phyloP scores from a whole-genome alignment of 2,113 vertebrate species.

The Oryzias javanicus region DNA sequence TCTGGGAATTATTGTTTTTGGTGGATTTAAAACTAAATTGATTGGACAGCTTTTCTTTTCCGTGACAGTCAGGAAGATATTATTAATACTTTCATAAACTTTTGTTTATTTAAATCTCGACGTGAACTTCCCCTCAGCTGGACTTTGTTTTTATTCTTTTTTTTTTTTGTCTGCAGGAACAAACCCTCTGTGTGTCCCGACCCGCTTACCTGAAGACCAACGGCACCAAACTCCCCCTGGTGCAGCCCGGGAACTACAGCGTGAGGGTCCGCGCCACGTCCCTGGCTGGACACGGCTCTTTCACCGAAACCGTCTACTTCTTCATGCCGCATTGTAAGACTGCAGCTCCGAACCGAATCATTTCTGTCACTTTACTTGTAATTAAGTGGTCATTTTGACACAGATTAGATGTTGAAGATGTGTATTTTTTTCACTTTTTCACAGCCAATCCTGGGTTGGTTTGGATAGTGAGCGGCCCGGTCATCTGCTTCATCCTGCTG shows the following conservation, averaged over 20 bases:
- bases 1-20: too few relatives aligned
- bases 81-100: too few relatives aligned
- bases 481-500: constrained; percentile 86
- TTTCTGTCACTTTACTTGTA: not conserved
- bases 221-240: constrained; percentile 82
- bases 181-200: constrained; percentile 85
- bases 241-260: constrained; percentile 92
- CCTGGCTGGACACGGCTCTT: constrained; percentile 92
- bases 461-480: constrained; percentile 85
- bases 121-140: too few relatives aligned
- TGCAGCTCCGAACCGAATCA: not conserved
- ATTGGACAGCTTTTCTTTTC: too few relatives aligned
- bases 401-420: too few relatives aligned
- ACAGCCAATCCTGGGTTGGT: constrained; percentile 80
- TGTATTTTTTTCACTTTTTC: constrained; percentile 25
- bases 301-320: constrained; percentile 87
- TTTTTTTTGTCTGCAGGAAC: constrained; percentile 65
- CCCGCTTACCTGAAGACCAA: constrained; percentile 78
- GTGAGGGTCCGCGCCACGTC: constrained; percentile 90
- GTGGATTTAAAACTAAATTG: too few relatives aligned
- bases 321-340: constrained; percentile 88
- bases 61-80: too few relatives aligned
- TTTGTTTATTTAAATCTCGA: too few relatives aligned
- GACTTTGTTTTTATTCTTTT: not conserved
- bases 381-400: too few relatives aligned